Base-by-base conservation (phyloP, 2,888 invertebrate species). In the Baronia brevicornis region DNA sequence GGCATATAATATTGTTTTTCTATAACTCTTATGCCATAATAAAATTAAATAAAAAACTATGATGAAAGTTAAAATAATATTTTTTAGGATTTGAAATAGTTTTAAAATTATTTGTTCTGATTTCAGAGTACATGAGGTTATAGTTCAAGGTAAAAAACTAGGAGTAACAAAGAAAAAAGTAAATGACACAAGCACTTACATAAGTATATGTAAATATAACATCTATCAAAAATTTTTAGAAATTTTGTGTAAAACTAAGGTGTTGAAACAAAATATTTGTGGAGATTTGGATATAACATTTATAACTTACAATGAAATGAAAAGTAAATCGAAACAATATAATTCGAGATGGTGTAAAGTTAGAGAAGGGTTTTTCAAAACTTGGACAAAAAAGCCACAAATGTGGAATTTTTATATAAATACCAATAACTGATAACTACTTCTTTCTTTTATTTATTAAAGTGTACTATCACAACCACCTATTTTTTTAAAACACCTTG, bases 141-240 rank as follows among this genome's bases (percentile, higher is more conserved):
- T 89, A 9, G 91, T 94, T 0, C 88, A 91, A 55, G 96, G 96
- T 3, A 87, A 86, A 51, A 92, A 89, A 41, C 90, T 93, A 60
- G 96, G 96, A 3, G 78, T 89, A 1, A 94, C 93, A 0, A 93
- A 91, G 59, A 93, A 90, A 53, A 79, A 75, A 37, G 53, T 67
- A 12, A 60, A 66, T 28, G 60, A 54, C 10, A 65, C 68, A 8
- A 77, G 60, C 6, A 78, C 66, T 25, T 74, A 78, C 18, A 60
- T 90, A 34, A 62, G 74, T 28, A 77, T 89, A 20, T 87, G 86
- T 46, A 88, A 89, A 70, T 79, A 77, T 46, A 75, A 74, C 41
- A 43, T 90, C 2, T 79, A 87, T 27, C 63, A 66, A 41, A 71
- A 47, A 26, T 90, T 88, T 50, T 34, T 82, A 8, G 50, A 66